A percentile compares a stretch with the other conserved stretches of the same genome.
phyloP scores from a whole-genome alignment of 2,797 vertebrate genomes.

The Labeo calbasu region DNA sequence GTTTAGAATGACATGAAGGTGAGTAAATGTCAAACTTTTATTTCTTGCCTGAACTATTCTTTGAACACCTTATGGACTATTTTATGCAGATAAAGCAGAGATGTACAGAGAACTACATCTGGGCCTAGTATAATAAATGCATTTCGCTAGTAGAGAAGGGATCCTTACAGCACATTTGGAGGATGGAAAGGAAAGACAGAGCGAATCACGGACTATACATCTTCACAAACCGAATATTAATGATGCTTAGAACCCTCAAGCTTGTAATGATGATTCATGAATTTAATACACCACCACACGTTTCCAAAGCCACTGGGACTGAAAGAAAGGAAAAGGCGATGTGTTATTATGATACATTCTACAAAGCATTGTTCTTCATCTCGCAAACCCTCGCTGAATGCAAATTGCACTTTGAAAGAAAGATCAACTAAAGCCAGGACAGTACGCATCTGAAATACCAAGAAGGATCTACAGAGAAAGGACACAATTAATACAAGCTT shows the following conservation, averaged over 20 bases:
- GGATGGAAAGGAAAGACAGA: slow-evolving; percentile 55
- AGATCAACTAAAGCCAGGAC: slow-evolving; percentile 4
- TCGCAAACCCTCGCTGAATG: slow-evolving; percentile 15
- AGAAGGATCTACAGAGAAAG: slow-evolving; percentile 58
- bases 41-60: not conserved
- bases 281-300: slow-evolving; percentile 72
- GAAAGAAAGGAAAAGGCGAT: slow-evolving; percentile 58
- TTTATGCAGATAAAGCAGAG: not conserved
- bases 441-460: slow-evolving; percentile 12
- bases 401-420: slow-evolving; percentile 48
- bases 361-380: slow-evolving; percentile 60
- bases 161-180: slow-evolving; percentile 26
- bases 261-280: slow-evolving; percentile 74
- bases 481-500: not conserved
- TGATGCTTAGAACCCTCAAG: slow-evolving; percentile 68
- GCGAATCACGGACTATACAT: slow-evolving; percentile 58
- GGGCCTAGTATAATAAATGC: not conserved
- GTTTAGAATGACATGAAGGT: not conserved
- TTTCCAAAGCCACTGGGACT: slow-evolving; percentile 66
- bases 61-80: not conserved
- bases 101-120: not conserved
- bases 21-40: slow-evolving; percentile 8
- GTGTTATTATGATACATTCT: slow-evolving; percentile 70
- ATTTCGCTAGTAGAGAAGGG: slow-evolving; percentile 10
- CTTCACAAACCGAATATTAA: slow-evolving; percentile 72